Percentiles rank a stretch among this genome's conserved stretches.
Evolutionary conservation across 2,113 vertebrate species (phyloP).

Genomic region (Neolamprologus sp.): DNA sequence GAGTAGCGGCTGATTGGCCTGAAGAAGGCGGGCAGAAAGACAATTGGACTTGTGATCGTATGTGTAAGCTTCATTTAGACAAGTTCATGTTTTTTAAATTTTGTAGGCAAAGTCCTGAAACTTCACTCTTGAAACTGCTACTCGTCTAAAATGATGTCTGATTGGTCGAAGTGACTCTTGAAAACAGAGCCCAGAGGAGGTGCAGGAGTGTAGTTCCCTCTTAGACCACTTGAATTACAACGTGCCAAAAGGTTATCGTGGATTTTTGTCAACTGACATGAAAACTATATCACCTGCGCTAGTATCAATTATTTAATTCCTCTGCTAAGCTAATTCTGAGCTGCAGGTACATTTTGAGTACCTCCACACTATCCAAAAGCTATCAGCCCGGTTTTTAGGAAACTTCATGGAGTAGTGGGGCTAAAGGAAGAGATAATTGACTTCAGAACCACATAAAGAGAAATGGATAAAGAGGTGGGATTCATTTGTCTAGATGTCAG

Average conservation of each 20-base stretch:
- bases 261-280: background rate
- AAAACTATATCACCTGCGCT: background rate
- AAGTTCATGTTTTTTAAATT: background rate
- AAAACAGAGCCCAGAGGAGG: background rate
- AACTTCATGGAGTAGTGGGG: background rate
- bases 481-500: background rate
- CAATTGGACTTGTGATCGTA: background rate
- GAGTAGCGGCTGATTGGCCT: background rate
- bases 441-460: background rate
- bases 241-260: background rate
- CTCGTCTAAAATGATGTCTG: background rate
- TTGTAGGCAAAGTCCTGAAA: background rate
- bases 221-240: background rate
- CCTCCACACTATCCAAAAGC: background rate
- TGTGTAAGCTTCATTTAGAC: background rate
- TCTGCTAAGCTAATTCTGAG: background rate
- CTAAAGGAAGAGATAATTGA: background rate
- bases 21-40: background rate
- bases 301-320: background rate
- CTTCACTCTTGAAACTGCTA: background rate
- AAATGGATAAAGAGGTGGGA: background rate
- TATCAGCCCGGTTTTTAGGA: background rate
- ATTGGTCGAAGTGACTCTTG: background rate
- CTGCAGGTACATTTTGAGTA: background rate
- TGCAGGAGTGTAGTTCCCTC: background rate